phyloP scores from a whole-genome alignment of 1,140 invertebrate species.

The Habropoda laboriosa region DNA sequence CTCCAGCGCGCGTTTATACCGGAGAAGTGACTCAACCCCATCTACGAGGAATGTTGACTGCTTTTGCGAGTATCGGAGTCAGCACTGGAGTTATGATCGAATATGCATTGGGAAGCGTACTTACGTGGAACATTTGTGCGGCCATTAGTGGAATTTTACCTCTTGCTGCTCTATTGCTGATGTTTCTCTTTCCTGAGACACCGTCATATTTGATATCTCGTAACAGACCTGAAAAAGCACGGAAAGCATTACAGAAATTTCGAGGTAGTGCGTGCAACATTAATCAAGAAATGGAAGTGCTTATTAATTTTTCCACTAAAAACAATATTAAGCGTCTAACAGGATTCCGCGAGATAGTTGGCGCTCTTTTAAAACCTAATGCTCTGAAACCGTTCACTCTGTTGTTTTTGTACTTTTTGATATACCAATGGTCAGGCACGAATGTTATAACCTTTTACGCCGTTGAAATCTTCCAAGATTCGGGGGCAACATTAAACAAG shows the following conservation, averaged over 20 bases:
- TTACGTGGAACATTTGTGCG: conserved; percentile 84
- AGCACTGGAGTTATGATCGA: conserved; percentile 85
- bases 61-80: conserved; percentile 85
- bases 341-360: conserved; percentile 82
- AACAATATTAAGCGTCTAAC: conserved; percentile 84
- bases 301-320: conserved; percentile 84
- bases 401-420: conserved; percentile 86
- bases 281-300: conserved; percentile 84
- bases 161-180: conserved; percentile 82
- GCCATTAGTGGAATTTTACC: conserved; percentile 84
- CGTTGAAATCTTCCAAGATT: conserved; percentile 87
- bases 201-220: conserved; percentile 87
- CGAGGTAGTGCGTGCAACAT: conserved; percentile 85
- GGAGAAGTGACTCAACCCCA: conserved; percentile 87
- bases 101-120: conserved; percentile 84
- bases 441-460: conserved; percentile 91
- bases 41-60: conserved; percentile 86
- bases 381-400: conserved; percentile 86
- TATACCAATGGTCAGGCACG: conserved; percentile 89
- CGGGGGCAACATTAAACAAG: conserved; percentile 84
- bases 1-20: conserved; percentile 86
- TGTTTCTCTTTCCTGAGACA: conserved; percentile 87
- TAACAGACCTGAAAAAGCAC: conserved; percentile 84
- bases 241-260: conserved; percentile 84
- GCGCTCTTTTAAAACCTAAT: conserved; percentile 84